These are phyloP conservation scores for Trichacis sp. DNA, from an alignment of 2,888 invertebrate species.

Conservation along the genomic window DNA sequence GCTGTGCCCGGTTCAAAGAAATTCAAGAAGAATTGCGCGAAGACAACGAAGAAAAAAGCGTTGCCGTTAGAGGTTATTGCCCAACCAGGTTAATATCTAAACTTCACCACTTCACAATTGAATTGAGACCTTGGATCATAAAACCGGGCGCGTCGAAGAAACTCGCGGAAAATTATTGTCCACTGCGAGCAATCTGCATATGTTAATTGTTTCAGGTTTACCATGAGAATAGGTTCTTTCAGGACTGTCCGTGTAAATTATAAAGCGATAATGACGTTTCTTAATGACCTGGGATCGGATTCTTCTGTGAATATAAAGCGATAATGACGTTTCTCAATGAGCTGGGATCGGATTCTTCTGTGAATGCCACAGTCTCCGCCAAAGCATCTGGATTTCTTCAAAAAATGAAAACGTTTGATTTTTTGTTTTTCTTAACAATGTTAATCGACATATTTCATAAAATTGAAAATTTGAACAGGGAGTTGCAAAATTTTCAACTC, in stretches of 20 bases:
- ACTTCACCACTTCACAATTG: not conserved
- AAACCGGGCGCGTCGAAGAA: too few relatives aligned
- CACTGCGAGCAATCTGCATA: not conserved
- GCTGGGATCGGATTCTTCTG: not conserved
- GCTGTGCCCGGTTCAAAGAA: constrained; percentile 23
- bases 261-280: not conserved
- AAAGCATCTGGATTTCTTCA: constrained; percentile 8
- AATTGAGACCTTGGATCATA: too few relatives aligned
- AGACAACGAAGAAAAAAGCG: constrained; percentile 1
- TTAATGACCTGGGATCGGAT: not conserved
- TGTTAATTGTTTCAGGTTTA: not conserved
- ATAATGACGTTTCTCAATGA: too few relatives aligned
- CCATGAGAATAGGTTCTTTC: not conserved
- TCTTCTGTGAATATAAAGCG: not conserved
- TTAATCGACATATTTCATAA: constrained; percentile 20
- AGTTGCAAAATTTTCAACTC: constrained; percentile 19
- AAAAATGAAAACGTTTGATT: not conserved
- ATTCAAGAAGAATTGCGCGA: constrained; percentile 12
- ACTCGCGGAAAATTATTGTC: too few relatives aligned
- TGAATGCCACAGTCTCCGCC: not conserved
- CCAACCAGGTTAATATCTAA: constrained; percentile 19
- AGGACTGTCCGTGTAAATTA: not conserved
- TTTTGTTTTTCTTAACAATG: constrained; percentile 4
- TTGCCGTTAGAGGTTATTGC: constrained; percentile 19
- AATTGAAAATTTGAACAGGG: constrained; percentile 23